Base-by-base conservation (phyloP, 2,797 vertebrate genomes). In the Platyrinchus mystaceus region DNA sequence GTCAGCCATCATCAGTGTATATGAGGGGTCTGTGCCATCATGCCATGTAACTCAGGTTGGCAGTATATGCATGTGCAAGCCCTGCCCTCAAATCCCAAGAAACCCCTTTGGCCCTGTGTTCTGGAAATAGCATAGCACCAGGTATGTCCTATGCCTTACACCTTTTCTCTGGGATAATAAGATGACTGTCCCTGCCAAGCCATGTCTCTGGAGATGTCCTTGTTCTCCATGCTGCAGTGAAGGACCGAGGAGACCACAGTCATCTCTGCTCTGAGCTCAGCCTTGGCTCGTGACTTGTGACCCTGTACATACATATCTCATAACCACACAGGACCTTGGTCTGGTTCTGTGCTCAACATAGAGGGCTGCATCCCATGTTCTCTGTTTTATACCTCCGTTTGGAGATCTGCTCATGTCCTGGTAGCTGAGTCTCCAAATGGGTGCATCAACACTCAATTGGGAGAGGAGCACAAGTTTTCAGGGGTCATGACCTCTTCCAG, bases 141-240 rank as follows among this genome's bases (percentile, higher is more conserved):
- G 23, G 30, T 27, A 27, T 15, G 19, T 4, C 24, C 44, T 36
- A 16, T 0, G 1, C n/a, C 47, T 78, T 32, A 28, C 0, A 0
- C 12, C 52, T 80, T 92, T 70, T 11, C 56, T 82, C 19, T 52
- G 46, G 44, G 64, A 68, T 1, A 2, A 34, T 41, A 47, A 76
- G 26, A 9, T 79, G 24, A 47, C 28, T 68, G n/a, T 56, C 7
- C 28, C 64, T 46, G 24, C 56, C 34, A 62, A 91, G 17, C n/a
- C 3, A 4, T 49, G 30, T 60, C n/a, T 69, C 55, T 59, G 47
- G 36, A 87, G 26, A 56, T 34, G 44, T 70, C 30, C 34, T 83
- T 39, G 37, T 63, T 60, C 62, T 77, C 20, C 30, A 23, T 53
- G 26, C 23, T 76, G 19, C 0, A 0, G 16, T 18, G 64, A 74